phyloP scores from a whole-genome alignment of 2,113 vertebrate species.

The Coturnix japonica region DNA sequence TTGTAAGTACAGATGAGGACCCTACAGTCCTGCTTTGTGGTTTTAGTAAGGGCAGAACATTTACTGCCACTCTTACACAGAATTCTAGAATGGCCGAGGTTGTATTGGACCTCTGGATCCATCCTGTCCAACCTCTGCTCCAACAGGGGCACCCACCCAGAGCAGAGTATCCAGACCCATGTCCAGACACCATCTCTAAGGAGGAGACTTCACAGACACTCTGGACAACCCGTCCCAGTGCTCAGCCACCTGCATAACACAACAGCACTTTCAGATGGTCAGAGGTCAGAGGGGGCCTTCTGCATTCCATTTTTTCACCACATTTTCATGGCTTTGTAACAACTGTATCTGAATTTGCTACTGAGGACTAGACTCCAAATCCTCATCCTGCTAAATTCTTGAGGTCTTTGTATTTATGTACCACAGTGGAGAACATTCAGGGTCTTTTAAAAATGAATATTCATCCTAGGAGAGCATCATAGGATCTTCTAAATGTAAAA shows the following conservation, averaged over 20 bases:
- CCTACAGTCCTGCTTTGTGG: background rate
- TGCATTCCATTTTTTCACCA: background rate
- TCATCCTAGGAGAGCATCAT: background rate
- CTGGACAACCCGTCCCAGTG: background rate
- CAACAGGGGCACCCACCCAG: background rate
- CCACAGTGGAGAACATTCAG: background rate
- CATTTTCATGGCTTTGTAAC: background rate
- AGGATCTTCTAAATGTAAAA: background rate
- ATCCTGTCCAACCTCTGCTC: background rate
- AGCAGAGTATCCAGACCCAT: background rate
- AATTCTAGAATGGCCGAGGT: background rate
- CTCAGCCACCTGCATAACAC: background rate
- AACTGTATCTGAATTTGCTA: background rate
- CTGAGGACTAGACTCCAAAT: background rate
- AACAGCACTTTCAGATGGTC: background rate
- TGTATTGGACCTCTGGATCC: background rate
- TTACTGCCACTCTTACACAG: background rate
- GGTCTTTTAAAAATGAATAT: background rate
- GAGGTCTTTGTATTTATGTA: background rate
- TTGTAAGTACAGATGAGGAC: background rate
- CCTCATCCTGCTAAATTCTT: background rate
- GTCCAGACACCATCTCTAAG: background rate
- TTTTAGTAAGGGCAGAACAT: background rate
- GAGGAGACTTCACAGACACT: background rate
- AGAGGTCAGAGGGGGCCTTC: background rate